Base-by-base conservation (phyloP, 2,888 invertebrate genomes). In the Leucophenga montana region DNA sequence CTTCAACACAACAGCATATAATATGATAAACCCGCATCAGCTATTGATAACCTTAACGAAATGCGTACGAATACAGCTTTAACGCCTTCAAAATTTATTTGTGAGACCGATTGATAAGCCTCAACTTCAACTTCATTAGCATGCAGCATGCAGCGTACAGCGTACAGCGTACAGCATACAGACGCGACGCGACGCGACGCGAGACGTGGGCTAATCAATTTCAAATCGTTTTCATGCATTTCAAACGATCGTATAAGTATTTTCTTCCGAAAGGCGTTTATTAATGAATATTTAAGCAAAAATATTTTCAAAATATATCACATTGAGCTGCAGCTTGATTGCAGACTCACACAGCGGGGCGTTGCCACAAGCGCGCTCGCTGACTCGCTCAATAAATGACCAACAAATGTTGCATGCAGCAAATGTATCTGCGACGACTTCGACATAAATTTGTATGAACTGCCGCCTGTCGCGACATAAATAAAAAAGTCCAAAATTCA, bases 361-460 rank as follows among this genome's bases (percentile, higher is more conserved):
- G 62, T 62, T 46, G 62, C 14, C 46, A 16, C 14, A 16, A 27
- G 27, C 53, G 53, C 16, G 3, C 11, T 16, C 33, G 14, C 14
- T 50, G 50, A n/a, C 6, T 50, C 50, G 50, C 50, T 50, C 18
- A 50, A 50, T 50, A 50, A 50, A 50, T 50, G 50, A 13, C 50
- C n/a, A 50, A n/a, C 6, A 33, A 46, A 46, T 48, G 46, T 64
- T 18, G 62, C 62, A 64, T 64, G 62, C 62, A 46, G 62, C 62
- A 46, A 64, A 46, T 46, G 4, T 16, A 16, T 1, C 50, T n/a
- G 50, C 50, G 50, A 50, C 50, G 48, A 59, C 62, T 18, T 3
- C 22, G 22, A 56, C 62, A 64, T 64, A 64, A 64, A 64, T 64
- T 33, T 13, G 20, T 62, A 20, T 33, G 20, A 22, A 20, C 31